Conservation (phyloP, 2,797 vertebrate species). For the Microcaecilia unicolor region DNA sequence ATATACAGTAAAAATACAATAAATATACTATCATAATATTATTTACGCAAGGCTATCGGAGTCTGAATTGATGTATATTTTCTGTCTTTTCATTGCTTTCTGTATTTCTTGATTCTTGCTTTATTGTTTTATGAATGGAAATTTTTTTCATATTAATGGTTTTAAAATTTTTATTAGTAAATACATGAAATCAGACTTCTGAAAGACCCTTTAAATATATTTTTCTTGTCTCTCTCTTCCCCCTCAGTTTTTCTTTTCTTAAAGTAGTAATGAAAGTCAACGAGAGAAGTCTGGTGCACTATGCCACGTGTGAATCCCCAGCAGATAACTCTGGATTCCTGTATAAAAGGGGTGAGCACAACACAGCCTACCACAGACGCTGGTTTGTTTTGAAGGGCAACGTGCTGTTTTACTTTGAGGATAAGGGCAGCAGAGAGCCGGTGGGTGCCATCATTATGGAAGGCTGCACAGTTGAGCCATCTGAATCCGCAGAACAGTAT, state of each 20-base stretch:
- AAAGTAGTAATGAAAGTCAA: slow-evolving; percentile 96
- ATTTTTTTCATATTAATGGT: no score
- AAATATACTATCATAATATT: no score
- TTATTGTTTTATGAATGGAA: no score
- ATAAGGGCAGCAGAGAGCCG: slow-evolving; percentile 77
- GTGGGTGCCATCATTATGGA: slow-evolving; percentile 89
- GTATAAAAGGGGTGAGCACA: slow-evolving; percentile 84
- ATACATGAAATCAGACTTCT: no score
- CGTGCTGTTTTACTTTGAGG: slow-evolving; percentile 98
- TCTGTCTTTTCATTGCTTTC: no score
- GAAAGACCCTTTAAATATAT: no score
- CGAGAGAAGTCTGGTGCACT: slow-evolving; percentile 84
- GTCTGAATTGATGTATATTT: no score
- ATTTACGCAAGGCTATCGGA: no score
- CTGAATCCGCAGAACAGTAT: slow-evolving; percentile 75
- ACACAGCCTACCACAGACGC: slow-evolving; percentile 83
- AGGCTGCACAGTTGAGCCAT: slow-evolving; percentile 93
- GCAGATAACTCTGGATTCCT: slow-evolving; percentile 86
- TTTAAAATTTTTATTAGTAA: no score
- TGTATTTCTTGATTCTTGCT: no score
- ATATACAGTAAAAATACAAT: no score
- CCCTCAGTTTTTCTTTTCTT: background rate
- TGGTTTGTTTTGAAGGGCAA: slow-evolving; percentile 96
- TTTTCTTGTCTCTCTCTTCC: background rate
- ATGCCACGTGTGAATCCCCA: slow-evolving; percentile 84